These are phyloP conservation scores for Cherax destructor DNA, from an alignment of 1,140 invertebrate species.

Conservation along the genomic window DNA sequence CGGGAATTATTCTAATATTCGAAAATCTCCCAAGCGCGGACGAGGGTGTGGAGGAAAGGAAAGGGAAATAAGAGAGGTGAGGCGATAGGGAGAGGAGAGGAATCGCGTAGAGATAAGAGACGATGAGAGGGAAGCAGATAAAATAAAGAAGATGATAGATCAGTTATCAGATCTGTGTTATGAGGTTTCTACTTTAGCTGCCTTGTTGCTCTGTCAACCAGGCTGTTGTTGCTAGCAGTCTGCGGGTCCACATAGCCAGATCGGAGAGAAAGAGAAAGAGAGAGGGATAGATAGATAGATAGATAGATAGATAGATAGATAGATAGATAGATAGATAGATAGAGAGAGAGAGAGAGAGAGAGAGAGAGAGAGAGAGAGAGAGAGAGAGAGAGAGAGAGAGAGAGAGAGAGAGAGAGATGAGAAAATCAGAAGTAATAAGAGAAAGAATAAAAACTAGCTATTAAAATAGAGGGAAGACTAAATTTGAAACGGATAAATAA, in stretches of 20 bases:
- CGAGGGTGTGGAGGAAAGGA: background rate
- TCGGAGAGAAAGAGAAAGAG: too few relatives aligned
- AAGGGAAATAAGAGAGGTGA: background rate
- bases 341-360: too few relatives aligned
- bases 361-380: background rate
- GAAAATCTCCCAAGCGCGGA: slow-evolving; percentile 29
- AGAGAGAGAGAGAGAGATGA: background rate
- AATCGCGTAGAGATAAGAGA: background rate
- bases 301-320: background rate
- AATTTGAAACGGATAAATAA: background rate
- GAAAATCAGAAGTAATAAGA: background rate
- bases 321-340: too few relatives aligned
- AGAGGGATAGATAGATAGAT: too few relatives aligned
- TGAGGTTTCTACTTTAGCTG: too few relatives aligned
- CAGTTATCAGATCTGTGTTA: too few relatives aligned
- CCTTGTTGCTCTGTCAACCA: too few relatives aligned
- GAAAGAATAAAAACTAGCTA: background rate
- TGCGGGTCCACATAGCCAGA: too few relatives aligned
- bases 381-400: background rate
- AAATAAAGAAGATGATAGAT: too few relatives aligned
- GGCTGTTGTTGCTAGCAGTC: too few relatives aligned
- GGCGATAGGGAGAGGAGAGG: background rate
- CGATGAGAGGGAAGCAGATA: background rate
- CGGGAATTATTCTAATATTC: slow-evolving; percentile 43
- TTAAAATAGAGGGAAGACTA: background rate